Conservation (phyloP, 2,888 invertebrate species). For the Byasa hedistus region DNA sequence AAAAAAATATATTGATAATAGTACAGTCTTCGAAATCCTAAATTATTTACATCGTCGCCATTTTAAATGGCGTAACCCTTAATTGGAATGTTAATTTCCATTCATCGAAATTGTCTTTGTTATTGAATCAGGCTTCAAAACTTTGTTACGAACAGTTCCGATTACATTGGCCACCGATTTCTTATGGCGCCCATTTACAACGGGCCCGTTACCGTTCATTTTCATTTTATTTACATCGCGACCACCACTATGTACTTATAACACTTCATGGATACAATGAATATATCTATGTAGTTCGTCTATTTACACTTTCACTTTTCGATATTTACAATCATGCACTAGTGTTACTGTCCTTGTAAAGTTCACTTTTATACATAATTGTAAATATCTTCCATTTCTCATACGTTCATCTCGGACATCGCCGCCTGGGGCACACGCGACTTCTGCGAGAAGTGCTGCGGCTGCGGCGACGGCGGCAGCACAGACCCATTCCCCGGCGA, state of each 20-base stretch:
- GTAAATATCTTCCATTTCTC: conserved; percentile 83
- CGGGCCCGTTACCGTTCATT: conserved; percentile 41
- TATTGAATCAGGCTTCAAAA: conserved; percentile 15
- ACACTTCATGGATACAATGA: conserved; percentile 10
- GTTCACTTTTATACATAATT: conserved; percentile 76
- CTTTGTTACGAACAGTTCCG: conserved; percentile 16
- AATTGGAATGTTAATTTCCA: conserved; percentile 34
- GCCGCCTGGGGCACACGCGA: conserved; percentile 87
- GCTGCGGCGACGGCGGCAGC: conserved; percentile 66
- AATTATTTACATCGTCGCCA: conserved; percentile 68
- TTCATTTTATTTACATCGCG: conserved; percentile 36
- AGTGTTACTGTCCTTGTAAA: conserved; percentile 49
- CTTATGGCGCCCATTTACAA: conserved; percentile 43
- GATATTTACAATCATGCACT: conserved; percentile 76
- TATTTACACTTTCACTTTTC: conserved; percentile 51
- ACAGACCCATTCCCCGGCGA: conserved; percentile 68
- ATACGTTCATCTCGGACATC: conserved; percentile 94
- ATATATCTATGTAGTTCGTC: conserved; percentile 18
- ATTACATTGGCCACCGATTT: conserved; percentile 23
- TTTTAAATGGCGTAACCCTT: conserved; percentile 60
- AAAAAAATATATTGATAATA: conserved; percentile 32
- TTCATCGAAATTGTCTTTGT: conserved; percentile 10
- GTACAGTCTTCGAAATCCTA: conserved; percentile 77
- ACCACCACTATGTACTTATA: conserved; percentile 25
- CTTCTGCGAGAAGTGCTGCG: conserved; percentile 73